Percentiles rank a stretch among this genome's conserved stretches.
These are phyloP conservation scores for Engraulis encrasicolus DNA, from an alignment of 2,113 vertebrate genomes.

Conservation along the genomic window DNA sequence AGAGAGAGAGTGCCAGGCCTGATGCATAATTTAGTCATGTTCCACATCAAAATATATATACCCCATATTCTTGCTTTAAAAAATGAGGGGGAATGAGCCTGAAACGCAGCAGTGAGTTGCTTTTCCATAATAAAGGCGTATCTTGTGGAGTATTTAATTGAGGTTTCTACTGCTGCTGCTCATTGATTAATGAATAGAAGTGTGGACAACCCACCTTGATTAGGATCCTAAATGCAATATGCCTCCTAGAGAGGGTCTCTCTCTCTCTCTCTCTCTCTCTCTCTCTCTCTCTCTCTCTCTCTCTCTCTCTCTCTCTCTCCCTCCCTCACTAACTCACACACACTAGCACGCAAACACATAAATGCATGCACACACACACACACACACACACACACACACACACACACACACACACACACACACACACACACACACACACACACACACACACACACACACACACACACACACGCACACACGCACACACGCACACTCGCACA, in stretches of 20 bases:
- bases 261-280: too few relatives aligned
- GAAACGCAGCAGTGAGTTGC: too few relatives aligned
- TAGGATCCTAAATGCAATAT: neutral
- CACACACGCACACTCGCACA: slow-evolving; percentile 23
- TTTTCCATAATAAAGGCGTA: neutral
- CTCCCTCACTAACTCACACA: too few relatives aligned
- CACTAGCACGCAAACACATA: too few relatives aligned
- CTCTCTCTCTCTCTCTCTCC: too few relatives aligned
- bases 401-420: slow-evolving; percentile 4
- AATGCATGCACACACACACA: too few relatives aligned
- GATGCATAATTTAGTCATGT: slow-evolving; percentile 27
- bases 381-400: neutral
- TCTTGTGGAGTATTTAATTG: neutral
- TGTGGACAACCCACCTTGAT: neutral
- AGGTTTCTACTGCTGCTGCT: neutral
- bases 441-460: slow-evolving; percentile 10
- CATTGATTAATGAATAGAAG: neutral
- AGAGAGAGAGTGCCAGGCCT: too few relatives aligned
- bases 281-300: too few relatives aligned
- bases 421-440: neutral
- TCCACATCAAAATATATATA: neutral
- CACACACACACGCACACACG: slow-evolving; percentile 42
- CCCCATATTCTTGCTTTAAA: neutral
- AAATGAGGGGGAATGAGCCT: neutral
- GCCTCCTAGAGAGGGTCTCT: neutral